Evolutionary conservation across 2,113 vertebrate genomes (phyloP), one percentile per base, ranked within the genome.

Genomic region (Pteruthius melanotis): DNA sequence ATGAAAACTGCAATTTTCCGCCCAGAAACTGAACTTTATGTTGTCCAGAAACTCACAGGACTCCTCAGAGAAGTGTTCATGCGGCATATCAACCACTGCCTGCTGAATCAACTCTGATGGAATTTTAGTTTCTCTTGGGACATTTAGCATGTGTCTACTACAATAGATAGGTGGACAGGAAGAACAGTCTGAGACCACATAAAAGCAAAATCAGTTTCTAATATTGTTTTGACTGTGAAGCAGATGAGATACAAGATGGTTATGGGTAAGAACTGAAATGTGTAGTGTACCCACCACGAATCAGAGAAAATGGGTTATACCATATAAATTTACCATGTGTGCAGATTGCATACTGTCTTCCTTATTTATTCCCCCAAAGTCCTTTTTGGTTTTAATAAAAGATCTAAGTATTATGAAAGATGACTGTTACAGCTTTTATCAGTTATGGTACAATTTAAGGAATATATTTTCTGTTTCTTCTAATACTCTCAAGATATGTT

Each of bases 241-340:
- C 92, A 94, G 90, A 96, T 96, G 90, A 94, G 90, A 75, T 52
- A 91, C 56, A 87, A 94, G 90, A 96, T 68, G 81, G 90, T 83
- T 78, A 76, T 33, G 78, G 52, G 84, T 87, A 89, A 76, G 61
- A 94, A 90, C 13, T 85, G 66, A 93, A 85, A 89, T 28, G 65
- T 72, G 47, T 31, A 72, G 65, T 33, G 53, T 90, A 82, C 37
- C 65, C 82, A 91, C 57, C 81, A 95, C 17, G 26, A 95, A 61
- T 65, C 61, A 83, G 49, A 90, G 79, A 85, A 91, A 90, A 94
- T 21, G n/a, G 66, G 28, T 80, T 61, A 65, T 28, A 71, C 21
- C n/a, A 33, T 87, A 8, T 26, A 85, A 93, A 45, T 61, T 72
- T 68, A 79, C 92, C 92, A 97, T 20, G 79, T 90, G 94, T 88